Percentiles rank a stretch among this genome's conserved stretches.
phyloP scores from a whole-genome alignment of 1,140 invertebrate species.

The Cardiocondyla obscurior region DNA sequence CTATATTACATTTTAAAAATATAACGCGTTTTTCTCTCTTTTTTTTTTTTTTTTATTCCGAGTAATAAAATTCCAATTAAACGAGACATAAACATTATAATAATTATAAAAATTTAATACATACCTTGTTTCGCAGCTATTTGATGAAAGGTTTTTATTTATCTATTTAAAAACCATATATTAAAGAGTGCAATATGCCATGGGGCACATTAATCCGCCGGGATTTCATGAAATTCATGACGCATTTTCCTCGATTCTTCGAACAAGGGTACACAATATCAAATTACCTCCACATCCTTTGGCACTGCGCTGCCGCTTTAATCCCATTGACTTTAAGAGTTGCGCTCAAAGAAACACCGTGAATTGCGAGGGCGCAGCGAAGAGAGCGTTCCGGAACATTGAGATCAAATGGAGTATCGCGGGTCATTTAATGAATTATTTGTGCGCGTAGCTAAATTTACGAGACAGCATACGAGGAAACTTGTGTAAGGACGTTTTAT shows the following conservation, averaged over 20 bases:
- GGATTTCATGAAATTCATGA: slow-evolving; percentile 55
- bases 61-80: neutral
- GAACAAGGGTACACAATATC: slow-evolving; percentile 57
- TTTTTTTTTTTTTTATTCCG: neutral
- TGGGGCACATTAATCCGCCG: neutral
- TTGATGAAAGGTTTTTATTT: neutral
- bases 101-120: neutral
- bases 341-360: slow-evolving; percentile 59
- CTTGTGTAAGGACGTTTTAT: slow-evolving; percentile 11
- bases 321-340: slow-evolving; percentile 65
- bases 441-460: slow-evolving; percentile 58
- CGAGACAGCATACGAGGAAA: neutral
- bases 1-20: neutral
- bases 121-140: neutral
- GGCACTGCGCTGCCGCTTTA: slow-evolving; percentile 59
- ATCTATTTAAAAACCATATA: neutral
- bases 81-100: neutral
- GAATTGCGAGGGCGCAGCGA: slow-evolving; percentile 47
- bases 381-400: slow-evolving; percentile 47
- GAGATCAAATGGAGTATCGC: slow-evolving; percentile 53
- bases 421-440: slow-evolving; percentile 66
- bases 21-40: neutral
- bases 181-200: neutral
- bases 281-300: slow-evolving; percentile 66
- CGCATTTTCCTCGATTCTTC: slow-evolving; percentile 5